Evolutionary conservation across 2,888 invertebrate species (phyloP).

Genomic region (Vanessa cardui): DNA sequence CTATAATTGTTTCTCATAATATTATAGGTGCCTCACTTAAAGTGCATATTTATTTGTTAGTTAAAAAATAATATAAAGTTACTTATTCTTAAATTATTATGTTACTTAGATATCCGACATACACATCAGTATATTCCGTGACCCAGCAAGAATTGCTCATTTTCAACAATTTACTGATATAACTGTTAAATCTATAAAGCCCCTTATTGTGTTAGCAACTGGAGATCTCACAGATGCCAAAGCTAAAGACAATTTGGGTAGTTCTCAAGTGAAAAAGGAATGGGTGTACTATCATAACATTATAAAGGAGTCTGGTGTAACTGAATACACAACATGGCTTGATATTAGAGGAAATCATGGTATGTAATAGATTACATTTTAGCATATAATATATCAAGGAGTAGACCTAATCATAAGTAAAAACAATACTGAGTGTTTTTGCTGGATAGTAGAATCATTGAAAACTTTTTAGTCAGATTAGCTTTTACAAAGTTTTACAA

Average conservation of each 20-base stretch:
- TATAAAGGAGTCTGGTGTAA: conserved; percentile 85
- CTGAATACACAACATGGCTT: conserved; percentile 89
- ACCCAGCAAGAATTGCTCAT: conserved; percentile 88
- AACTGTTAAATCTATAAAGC: conserved; percentile 88
- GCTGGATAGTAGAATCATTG: no score
- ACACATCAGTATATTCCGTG: conserved; percentile 93
- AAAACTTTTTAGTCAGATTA: no score
- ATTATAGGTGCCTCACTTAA: background rate
- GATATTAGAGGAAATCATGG: conserved; percentile 97
- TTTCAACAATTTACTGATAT: conserved; percentile 90
- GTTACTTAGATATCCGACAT: conserved; percentile 90
- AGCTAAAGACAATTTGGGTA: conserved; percentile 89
- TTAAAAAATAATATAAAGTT: no score
- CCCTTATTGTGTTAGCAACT: conserved; percentile 90
- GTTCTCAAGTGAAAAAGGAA: conserved; percentile 90
- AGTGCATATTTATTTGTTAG: no score
- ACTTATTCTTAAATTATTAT: background rate
- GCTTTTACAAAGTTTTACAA: no score
- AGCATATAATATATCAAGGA: background rate
- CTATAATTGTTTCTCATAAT: background rate
- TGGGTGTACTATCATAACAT: conserved; percentile 91
- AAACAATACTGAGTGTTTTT: no score
- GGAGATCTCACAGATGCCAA: conserved; percentile 96
- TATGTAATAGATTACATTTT: conserved; percentile 58
- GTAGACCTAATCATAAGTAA: background rate